These are phyloP conservation scores for Umimayanthus kanabou DNA, from an alignment of 92 coral and sea anemone species.

Conservation along the genomic window DNA sequence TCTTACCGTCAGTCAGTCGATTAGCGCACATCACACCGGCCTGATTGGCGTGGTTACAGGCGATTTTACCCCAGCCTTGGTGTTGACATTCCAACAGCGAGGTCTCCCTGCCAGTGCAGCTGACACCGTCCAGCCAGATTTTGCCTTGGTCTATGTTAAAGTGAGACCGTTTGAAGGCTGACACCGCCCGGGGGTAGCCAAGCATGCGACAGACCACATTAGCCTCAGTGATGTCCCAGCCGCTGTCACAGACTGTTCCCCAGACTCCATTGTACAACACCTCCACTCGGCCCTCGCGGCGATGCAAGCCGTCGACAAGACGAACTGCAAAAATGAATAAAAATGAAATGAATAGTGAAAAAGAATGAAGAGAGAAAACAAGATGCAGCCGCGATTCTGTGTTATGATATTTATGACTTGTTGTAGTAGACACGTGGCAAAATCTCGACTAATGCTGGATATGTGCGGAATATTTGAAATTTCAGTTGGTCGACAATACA, in stretches of 20 bases:
- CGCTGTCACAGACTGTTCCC: conserved; percentile 22
- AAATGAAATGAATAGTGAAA: no score
- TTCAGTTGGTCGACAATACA: no score
- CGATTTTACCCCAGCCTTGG: conserved; percentile 6
- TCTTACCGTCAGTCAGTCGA: neutral
- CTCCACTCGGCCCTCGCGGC: conserved; percentile 36
- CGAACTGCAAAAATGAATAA: conserved; percentile 8
- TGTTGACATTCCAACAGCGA: conserved; percentile 12
- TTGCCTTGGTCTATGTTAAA: conserved; percentile 13
- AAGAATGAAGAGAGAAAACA: neutral
- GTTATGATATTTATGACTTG: no score
- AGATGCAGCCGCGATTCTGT: neutral
- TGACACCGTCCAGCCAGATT: conserved; percentile 28
- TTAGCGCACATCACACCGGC: conserved; percentile 19
- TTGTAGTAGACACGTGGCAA: neutral
- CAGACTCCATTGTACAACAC: conserved; percentile 31
- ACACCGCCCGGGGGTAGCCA: conserved; percentile 20
- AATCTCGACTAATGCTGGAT: neutral
- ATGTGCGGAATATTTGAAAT: no score
- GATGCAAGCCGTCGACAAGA: conserved; percentile 19
- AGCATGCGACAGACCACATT: conserved; percentile 33
- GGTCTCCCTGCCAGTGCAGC: conserved; percentile 18
- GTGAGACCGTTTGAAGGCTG: conserved; percentile 16
- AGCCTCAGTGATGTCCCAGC: conserved; percentile 31
- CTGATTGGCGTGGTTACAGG: neutral